Conservation (phyloP, 2,113 vertebrate species). For the Sminthopsis crassicaudata region DNA sequence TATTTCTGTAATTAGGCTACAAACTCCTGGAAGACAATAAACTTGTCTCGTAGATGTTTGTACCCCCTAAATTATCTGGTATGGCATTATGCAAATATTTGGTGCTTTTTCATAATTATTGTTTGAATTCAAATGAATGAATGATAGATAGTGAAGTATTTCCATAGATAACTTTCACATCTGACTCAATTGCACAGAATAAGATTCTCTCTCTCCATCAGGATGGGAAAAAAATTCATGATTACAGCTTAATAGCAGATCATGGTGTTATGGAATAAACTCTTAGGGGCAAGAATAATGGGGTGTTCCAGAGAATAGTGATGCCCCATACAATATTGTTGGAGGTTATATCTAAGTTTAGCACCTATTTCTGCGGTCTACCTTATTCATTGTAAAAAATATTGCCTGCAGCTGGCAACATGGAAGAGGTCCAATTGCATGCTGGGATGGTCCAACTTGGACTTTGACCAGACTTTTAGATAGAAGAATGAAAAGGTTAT, state of each 20-base stretch:
- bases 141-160: too few relatives aligned
- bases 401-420: background rate
- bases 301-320: background rate
- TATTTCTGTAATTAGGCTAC: too few relatives aligned
- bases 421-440: background rate
- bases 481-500: background rate
- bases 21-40: too few relatives aligned
- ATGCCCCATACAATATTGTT: background rate
- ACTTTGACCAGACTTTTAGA: background rate
- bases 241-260: background rate
- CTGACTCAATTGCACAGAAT: background rate
- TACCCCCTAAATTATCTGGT: too few relatives aligned
- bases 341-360: background rate
- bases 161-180: background rate
- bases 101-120: too few relatives aligned
- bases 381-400: background rate
- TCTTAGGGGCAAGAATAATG: background rate
- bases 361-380: background rate
- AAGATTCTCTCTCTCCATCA: too few relatives aligned
- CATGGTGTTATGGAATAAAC: background rate
- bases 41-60: too few relatives aligned
- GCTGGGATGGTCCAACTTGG: background rate
- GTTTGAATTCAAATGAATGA: too few relatives aligned
- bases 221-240: too few relatives aligned
- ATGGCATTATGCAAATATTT: too few relatives aligned